These are phyloP conservation scores for Menidia beryllina DNA, from an alignment of 2,113 vertebrate genomes.

Conservation along the genomic window DNA sequence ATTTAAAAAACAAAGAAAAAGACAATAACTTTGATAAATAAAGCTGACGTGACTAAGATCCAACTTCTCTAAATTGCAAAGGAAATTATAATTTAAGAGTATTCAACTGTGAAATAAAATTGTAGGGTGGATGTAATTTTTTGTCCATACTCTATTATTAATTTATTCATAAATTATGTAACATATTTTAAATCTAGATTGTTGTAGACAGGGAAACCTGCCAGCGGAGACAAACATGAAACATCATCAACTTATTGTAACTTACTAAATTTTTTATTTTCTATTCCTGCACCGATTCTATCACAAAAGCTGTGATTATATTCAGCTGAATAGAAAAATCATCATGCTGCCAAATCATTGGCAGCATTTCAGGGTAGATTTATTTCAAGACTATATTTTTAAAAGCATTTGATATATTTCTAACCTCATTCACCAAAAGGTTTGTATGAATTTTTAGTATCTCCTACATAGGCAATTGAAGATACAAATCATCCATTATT, in stretches of 20 bases:
- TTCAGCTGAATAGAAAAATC: not conserved
- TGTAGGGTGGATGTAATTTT: not conserved
- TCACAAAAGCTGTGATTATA: not conserved
- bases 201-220: not conserved
- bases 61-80: not conserved
- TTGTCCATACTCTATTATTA: not conserved
- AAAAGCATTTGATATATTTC: no score
- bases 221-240: not conserved
- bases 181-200: not conserved
- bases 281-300: not conserved
- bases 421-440: no score
- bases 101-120: no score
- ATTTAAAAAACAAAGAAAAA: not conserved
- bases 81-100: no score
- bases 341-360: no score
- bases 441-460: no score
- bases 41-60: no score
- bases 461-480: no score
- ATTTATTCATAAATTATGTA: not conserved
- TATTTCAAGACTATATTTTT: not conserved
- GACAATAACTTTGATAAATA: not conserved
- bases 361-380: not conserved
- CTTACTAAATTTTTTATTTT: not conserved
- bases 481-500: no score
- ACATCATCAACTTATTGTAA: not conserved